These are phyloP conservation scores for Ctenopoma multispine DNA, from an alignment of 2,797 vertebrate genomes.

Conservation along the genomic window DNA sequence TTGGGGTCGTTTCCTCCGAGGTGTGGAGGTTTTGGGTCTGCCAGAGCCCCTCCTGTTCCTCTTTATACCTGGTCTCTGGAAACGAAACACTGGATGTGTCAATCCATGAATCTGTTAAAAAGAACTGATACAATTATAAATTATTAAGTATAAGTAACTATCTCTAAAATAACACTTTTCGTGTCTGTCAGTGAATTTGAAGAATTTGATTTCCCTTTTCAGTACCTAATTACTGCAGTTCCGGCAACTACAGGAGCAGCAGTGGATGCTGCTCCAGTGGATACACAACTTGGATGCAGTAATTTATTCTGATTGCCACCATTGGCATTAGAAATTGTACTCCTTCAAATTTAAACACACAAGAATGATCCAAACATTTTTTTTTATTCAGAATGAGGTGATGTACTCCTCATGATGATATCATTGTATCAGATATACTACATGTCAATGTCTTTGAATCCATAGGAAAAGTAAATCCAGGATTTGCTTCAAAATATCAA, in stretches of 20 bases:
- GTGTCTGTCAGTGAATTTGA: too few relatives aligned
- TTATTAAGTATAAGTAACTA: too few relatives aligned
- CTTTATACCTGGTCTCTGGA: slow-evolving; percentile 67
- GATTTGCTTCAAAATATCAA: too few relatives aligned
- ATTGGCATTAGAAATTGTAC: background rate
- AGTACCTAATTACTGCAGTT: background rate
- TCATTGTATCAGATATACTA: too few relatives aligned
- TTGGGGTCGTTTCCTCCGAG: slow-evolving; percentile 40
- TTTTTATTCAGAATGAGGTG: too few relatives aligned
- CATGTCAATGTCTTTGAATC: too few relatives aligned
- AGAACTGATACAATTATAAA: background rate
- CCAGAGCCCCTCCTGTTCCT: slow-evolving; percentile 54
- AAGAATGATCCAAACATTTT: too few relatives aligned
- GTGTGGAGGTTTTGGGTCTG: slow-evolving; percentile 46
- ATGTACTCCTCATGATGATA: too few relatives aligned
- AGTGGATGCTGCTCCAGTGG: background rate
- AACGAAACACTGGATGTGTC: background rate
- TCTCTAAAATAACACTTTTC: too few relatives aligned
- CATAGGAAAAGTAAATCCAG: too few relatives aligned
- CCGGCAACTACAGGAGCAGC: background rate
- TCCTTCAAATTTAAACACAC: background rate
- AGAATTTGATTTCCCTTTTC: too few relatives aligned
- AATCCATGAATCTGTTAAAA: background rate
- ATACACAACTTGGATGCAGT: background rate
- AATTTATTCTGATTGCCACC: background rate